Evolutionary conservation across 2,113 vertebrate genomes (phyloP).

Genomic region (Rhynchomys soricoides): DNA sequence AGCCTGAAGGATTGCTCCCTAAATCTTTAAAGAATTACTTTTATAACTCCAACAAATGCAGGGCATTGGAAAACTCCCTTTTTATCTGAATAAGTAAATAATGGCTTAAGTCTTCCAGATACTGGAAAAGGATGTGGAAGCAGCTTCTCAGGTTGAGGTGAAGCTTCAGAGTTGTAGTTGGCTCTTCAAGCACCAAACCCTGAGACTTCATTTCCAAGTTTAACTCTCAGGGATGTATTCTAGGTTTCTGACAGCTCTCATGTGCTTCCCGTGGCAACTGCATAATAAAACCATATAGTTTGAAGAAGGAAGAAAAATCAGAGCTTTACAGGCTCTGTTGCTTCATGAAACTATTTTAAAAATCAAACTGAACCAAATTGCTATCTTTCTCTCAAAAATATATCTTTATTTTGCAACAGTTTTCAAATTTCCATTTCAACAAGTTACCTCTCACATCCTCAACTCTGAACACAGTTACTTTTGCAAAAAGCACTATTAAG

Average conservation of each 20-base stretch:
- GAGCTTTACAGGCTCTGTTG: slow-evolving; percentile 80
- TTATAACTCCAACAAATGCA: slow-evolving; percentile 29
- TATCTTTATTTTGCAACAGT: slow-evolving; percentile 76
- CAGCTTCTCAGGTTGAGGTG: slow-evolving; percentile 68
- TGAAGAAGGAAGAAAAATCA: slow-evolving; percentile 55
- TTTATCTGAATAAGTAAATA: slow-evolving; percentile 55
- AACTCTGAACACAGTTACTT: slow-evolving; percentile 75
- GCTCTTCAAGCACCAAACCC: slow-evolving; percentile 75
- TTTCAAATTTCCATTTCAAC: slow-evolving; percentile 77
- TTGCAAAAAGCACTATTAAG: slow-evolving; percentile 61
- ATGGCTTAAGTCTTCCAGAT: slow-evolving; percentile 69
- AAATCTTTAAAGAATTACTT: slow-evolving; percentile 66
- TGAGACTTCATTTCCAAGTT: slow-evolving; percentile 84
- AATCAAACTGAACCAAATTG: slow-evolving; percentile 74
- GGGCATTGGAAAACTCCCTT: slow-evolving; percentile 46
- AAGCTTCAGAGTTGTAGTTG: slow-evolving; percentile 72
- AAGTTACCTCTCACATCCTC: slow-evolving; percentile 72
- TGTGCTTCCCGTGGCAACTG: slow-evolving; percentile 78
- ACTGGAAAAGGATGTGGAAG: slow-evolving; percentile 58
- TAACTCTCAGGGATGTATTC: slow-evolving; percentile 83
- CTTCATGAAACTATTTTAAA: slow-evolving; percentile 81
- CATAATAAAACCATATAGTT: slow-evolving; percentile 78
- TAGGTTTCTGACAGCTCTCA: slow-evolving; percentile 80
- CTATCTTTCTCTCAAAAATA: slow-evolving; percentile 79
- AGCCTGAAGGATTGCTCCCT: slow-evolving; percentile 68